Percentiles rank a stretch among this genome's conserved stretches.
Evolutionary conservation across 2,113 vertebrate genomes (phyloP).

Genomic region (Scortum barcoo): DNA sequence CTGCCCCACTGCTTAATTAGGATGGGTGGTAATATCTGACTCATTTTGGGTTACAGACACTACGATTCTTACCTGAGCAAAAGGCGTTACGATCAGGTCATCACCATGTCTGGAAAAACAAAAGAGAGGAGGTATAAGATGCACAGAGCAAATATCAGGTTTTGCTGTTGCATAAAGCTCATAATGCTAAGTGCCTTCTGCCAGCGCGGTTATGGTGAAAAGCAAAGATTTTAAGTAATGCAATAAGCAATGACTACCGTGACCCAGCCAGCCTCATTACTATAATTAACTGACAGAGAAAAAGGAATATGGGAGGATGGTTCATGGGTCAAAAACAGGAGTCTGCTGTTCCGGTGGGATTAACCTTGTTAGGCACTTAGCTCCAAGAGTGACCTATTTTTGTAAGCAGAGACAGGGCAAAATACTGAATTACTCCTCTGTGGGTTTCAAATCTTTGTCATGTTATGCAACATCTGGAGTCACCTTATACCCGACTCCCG

Average conservation of each 20-base stretch:
- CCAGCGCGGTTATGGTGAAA: background rate
- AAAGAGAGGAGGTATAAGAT: background rate
- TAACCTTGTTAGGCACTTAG: slow-evolving; percentile 27
- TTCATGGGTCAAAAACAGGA: slow-evolving; percentile 24
- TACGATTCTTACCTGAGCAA: slow-evolving; percentile 89
- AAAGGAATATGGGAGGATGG: background rate
- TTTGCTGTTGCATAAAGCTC: background rate
- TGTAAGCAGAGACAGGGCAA: background rate
- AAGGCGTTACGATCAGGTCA: slow-evolving; percentile 98
- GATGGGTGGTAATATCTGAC: background rate
- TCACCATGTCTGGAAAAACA: slow-evolving; percentile 91
- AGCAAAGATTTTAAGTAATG: background rate
- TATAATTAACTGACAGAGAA: slow-evolving; percentile 30
- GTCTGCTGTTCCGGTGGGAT: background rate
- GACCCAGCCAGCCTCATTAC: slow-evolving; percentile 9
- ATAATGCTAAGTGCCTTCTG: background rate
- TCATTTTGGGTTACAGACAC: background rate
- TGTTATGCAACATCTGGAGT: slow-evolving; percentile 15
- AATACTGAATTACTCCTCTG: background rate
- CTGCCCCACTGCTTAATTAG: background rate
- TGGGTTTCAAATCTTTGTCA: slow-evolving; percentile 12
- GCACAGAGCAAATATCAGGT: background rate
- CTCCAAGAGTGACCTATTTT: slow-evolving; percentile 1
- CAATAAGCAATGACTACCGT: background rate
- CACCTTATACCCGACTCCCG: background rate